Conservation (phyloP, 2,888 invertebrate genomes). For the Heteropelma amictum region DNA sequence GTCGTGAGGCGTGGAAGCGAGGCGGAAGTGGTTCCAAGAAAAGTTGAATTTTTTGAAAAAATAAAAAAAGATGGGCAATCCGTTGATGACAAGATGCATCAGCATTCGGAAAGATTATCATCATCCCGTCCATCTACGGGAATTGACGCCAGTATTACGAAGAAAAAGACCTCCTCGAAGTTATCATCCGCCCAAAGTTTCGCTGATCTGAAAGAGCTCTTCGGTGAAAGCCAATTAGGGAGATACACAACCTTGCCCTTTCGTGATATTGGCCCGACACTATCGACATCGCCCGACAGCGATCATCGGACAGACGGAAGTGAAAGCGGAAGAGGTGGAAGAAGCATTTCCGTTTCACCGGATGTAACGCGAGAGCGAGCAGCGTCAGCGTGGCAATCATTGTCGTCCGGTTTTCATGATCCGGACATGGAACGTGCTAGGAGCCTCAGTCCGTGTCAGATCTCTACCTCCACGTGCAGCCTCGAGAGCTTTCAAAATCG, state of each 20-base stretch:
- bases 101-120: conserved; percentile 58
- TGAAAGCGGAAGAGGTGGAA: conserved; percentile 62
- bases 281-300: conserved; percentile 79
- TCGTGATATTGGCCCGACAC: conserved; percentile 45
- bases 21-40: conserved; percentile 83
- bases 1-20: conserved; percentile 82
- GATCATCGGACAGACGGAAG: conserved; percentile 61
- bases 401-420: conserved; percentile 59
- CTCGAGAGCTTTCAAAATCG: conserved; percentile 85
- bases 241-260: conserved; percentile 81
- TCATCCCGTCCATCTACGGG: conserved; percentile 58
- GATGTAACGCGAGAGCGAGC: conserved; percentile 72
- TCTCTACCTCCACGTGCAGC: conserved; percentile 80
- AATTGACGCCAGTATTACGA: conserved; percentile 55
- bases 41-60: conserved; percentile 90
- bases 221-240: conserved; percentile 85
- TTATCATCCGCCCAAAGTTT: conserved; percentile 84
- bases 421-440: conserved; percentile 72
- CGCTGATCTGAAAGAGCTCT: conserved; percentile 89
- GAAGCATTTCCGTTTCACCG: conserved; percentile 69
- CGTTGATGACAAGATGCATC: conserved; percentile 65
- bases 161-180: conserved; percentile 62
- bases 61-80: conserved; percentile 80
- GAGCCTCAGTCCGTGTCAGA: conserved; percentile 74
- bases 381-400: conserved; percentile 29